Percentiles rank a stretch among this genome's conserved stretches.
Evolutionary conservation across 1,140 invertebrate genomes (phyloP).

Genomic region (Phortica variegata): DNA sequence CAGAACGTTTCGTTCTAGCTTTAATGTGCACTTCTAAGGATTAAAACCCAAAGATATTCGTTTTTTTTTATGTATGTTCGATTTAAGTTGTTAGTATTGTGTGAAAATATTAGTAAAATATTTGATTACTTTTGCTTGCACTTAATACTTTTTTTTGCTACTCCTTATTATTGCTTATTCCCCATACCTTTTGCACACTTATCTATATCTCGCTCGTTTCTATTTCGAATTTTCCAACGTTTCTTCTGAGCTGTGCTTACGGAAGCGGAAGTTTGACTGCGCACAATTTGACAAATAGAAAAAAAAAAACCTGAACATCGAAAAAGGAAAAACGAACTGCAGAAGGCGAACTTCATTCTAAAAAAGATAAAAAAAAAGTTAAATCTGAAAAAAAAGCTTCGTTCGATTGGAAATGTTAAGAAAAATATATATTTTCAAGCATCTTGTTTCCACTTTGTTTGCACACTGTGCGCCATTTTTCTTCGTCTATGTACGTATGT

Average conservation of each 20-base stretch:
- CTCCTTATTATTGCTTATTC: constrained; percentile 2
- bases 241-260: no score
- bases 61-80: no score
- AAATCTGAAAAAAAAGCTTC: neutral
- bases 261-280: constrained; percentile 30
- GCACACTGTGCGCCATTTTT: constrained; percentile 22
- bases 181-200: neutral
- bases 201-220: constrained; percentile 5
- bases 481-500: constrained; percentile 30
- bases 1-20: no score
- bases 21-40: no score
- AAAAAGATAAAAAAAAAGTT: neutral
- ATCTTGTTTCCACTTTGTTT: no score
- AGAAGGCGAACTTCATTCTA: neutral
- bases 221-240: constrained; percentile 22
- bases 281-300: constrained; percentile 39
- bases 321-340: constrained; percentile 7
- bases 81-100: no score
- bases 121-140: constrained; percentile 17
- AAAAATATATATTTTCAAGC: no score
- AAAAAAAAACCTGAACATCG: constrained; percentile 17
- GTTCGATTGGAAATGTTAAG: no score
- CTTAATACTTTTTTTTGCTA: constrained; percentile 7
- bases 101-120: no score
- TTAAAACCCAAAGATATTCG: no score